These are phyloP conservation scores for Hermetia illucens DNA, from an alignment of 1,140 invertebrate species.

Conservation along the genomic window DNA sequence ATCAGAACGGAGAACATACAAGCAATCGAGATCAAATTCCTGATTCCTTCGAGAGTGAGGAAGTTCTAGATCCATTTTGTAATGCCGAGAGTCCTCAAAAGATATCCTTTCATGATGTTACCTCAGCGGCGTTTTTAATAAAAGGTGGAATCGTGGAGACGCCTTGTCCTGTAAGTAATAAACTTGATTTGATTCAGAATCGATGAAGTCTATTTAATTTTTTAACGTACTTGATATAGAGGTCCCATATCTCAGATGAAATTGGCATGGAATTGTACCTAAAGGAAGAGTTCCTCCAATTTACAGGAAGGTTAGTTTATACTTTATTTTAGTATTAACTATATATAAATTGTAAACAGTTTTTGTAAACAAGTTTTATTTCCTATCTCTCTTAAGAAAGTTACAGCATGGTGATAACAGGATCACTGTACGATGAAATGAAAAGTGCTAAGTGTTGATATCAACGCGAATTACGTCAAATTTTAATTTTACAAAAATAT, in stretches of 20 bases:
- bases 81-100: constrained; percentile 57
- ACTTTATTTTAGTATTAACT: constrained; percentile 51
- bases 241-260: constrained; percentile 60
- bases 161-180: constrained; percentile 60
- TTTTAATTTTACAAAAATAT: too few relatives aligned
- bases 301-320: constrained; percentile 63
- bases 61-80: constrained; percentile 43
- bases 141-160: constrained; percentile 68
- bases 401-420: not conserved
- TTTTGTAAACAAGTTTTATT: not conserved
- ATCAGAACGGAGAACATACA: not conserved
- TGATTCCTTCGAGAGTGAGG: too few relatives aligned
- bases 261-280: constrained; percentile 77
- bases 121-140: constrained; percentile 77
- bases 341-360: not conserved
- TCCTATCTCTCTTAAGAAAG: too few relatives aligned
- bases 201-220: constrained; percentile 2
- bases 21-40: not conserved
- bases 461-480: not conserved
- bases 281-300: constrained; percentile 87
- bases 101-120: constrained; percentile 76
- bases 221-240: constrained; percentile 31
- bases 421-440: not conserved
- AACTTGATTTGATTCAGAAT: constrained; percentile 5
- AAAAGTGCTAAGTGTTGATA: not conserved